These are phyloP conservation scores for Trachelus troglodyta DNA, from an alignment of 2,888 invertebrate genomes.

Conservation along the genomic window DNA sequence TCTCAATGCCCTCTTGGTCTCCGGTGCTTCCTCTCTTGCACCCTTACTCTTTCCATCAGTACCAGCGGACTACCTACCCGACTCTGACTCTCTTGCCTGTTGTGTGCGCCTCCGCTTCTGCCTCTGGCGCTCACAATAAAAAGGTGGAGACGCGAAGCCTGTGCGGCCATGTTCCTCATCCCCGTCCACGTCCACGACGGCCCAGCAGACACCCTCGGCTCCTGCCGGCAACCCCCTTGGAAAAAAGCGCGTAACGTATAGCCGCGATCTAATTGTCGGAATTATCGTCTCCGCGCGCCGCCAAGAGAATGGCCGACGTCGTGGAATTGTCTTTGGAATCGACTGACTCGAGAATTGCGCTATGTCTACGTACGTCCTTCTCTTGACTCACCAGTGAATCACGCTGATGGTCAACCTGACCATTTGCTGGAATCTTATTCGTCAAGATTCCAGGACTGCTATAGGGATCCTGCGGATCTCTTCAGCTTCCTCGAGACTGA, in stretches of 20 bases:
- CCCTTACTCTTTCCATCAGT: constrained; percentile 26
- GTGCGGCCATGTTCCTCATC: constrained; percentile 61
- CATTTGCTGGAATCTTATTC: neutral
- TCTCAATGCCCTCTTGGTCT: constrained; percentile 11
- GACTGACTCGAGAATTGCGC: neutral
- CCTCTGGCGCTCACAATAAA: constrained; percentile 64
- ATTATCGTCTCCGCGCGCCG: constrained; percentile 44
- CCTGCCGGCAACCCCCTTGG: constrained; percentile 9
- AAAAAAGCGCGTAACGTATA: constrained; percentile 43
- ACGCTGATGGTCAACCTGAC: neutral
- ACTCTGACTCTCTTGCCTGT: constrained; percentile 25
- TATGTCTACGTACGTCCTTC: neutral
- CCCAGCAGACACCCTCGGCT: constrained; percentile 18
- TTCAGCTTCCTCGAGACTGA: no score
- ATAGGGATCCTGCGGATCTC: neutral
- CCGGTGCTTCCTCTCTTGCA: constrained; percentile 4
- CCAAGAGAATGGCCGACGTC: constrained; percentile 37
- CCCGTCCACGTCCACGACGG: constrained; percentile 39
- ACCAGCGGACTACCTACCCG: constrained; percentile 19
- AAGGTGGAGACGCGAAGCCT: constrained; percentile 62
- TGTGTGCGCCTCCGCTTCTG: constrained; percentile 47
- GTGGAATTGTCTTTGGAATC: neutral
- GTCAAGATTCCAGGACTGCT: neutral
- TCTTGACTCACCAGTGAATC: neutral
- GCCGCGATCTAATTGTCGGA: constrained; percentile 56